Evolutionary conservation across 2,113 vertebrate species (phyloP).

Genomic region (Platysteira castanea): DNA sequence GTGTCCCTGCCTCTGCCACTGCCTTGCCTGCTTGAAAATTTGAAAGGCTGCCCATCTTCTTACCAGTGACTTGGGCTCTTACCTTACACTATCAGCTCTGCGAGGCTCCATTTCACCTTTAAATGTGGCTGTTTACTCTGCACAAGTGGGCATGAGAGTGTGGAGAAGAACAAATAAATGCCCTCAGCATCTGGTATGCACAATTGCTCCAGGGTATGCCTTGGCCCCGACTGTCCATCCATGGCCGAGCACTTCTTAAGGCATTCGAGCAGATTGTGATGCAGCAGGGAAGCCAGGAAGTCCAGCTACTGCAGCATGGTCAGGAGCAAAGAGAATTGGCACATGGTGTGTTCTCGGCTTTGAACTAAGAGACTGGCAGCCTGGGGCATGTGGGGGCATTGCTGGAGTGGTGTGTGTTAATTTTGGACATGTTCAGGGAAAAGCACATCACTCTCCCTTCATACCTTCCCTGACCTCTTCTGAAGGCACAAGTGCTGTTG

Average conservation of each 20-base stretch:
- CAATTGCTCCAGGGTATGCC: rapidly evolving
- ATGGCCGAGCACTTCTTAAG: not conserved
- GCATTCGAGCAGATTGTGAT: not conserved
- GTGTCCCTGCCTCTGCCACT: not conserved
- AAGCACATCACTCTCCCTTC: not conserved
- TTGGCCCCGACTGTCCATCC: not conserved
- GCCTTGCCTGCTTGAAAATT: not conserved
- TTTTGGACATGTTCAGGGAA: not conserved
- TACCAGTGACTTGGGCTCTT: not conserved
- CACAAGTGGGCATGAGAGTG: not conserved
- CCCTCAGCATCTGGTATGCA: not conserved
- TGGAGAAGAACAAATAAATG: not conserved
- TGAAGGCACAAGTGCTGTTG: not conserved
- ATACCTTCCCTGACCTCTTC: not conserved
- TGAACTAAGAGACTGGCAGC: not conserved
- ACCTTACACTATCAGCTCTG: not conserved
- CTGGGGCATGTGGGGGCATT: not conserved
- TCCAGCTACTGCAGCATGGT: not conserved
- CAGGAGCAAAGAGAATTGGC: not conserved
- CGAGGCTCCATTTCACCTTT: not conserved
- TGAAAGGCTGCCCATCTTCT: not conserved
- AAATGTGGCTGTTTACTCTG: not conserved
- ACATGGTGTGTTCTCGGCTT: rapidly evolving
- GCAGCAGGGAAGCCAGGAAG: not conserved
- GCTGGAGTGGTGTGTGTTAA: not conserved